These are phyloP conservation scores for Trachelus stipa DNA, from an alignment of 2,888 invertebrate genomes.

Conservation along the genomic window DNA sequence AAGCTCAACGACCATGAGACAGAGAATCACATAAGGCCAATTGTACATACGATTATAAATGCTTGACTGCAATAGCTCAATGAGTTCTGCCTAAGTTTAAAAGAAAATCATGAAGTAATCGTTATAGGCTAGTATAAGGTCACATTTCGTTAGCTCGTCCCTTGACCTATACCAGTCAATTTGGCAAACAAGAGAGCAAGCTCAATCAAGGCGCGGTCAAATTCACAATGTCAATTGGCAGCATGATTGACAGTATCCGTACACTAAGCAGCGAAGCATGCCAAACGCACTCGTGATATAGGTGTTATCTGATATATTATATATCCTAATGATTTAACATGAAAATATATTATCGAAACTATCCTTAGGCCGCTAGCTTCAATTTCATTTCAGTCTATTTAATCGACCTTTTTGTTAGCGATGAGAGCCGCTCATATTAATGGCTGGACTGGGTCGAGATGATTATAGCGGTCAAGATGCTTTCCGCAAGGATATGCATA, in stretches of 20 bases:
- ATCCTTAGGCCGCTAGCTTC: neutral
- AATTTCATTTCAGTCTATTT: neutral
- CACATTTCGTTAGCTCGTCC: neutral
- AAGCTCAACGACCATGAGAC: neutral
- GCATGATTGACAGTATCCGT: constrained; percentile 45
- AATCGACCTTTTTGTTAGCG: neutral
- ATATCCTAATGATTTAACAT: neutral
- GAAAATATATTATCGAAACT: neutral
- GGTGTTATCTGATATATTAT: constrained; percentile 1
- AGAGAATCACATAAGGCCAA: neutral
- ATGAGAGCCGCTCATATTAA: neutral
- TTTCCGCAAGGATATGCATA: neutral
- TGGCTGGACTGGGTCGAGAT: neutral
- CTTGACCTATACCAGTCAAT: constrained; percentile 7
- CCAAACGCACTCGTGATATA: constrained; percentile 24
- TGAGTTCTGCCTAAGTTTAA: neutral
- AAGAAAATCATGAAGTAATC: neutral
- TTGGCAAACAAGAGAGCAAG: constrained; percentile 3
- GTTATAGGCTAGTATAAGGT: neutral
- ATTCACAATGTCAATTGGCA: constrained; percentile 44
- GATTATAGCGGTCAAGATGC: neutral
- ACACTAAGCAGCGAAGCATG: constrained; percentile 20
- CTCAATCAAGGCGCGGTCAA: constrained; percentile 28
- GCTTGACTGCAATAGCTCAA: neutral
- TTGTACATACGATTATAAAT: neutral